These are phyloP conservation scores for Thaleichthys pacificus DNA, from an alignment of 2,797 vertebrate species.

Conservation along the genomic window DNA sequence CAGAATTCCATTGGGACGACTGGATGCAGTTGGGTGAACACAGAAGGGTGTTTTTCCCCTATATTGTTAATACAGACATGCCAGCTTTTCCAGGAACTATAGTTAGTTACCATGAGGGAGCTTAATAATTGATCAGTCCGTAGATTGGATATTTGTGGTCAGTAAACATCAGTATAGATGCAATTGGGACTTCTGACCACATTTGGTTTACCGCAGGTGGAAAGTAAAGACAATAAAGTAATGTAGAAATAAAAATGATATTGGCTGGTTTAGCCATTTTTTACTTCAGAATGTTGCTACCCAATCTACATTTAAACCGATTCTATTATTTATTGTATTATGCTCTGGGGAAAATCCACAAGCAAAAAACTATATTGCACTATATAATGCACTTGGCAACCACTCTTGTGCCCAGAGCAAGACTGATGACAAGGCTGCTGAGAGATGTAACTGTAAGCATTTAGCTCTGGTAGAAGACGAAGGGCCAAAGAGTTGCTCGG, in stretches of 20 bases:
- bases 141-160: slow-evolving; percentile 73
- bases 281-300: not conserved
- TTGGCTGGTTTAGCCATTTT: too few relatives aligned
- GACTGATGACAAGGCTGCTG: not conserved
- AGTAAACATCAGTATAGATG: slow-evolving; percentile 71
- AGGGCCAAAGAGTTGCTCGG: not conserved
- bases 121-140: slow-evolving; percentile 75
- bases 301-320: not conserved
- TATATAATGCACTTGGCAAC: not conserved
- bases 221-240: not conserved
- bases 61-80: not conserved
- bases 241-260: not conserved
- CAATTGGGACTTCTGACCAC: slow-evolving; percentile 47
- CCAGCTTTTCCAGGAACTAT: not conserved
- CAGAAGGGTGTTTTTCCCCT: not conserved
- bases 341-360: not conserved
- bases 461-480: not conserved
- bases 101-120: slow-evolving; percentile 29
- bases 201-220: not conserved
- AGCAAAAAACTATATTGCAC: not conserved
- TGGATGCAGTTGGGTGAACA: not conserved
- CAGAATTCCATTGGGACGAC: slow-evolving; percentile 60
- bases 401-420: not conserved
- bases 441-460: not conserved
- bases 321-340: not conserved